Percentiles rank a stretch among this genome's conserved stretches.
These are phyloP conservation scores for Scaptomyza reducta DNA, from an alignment of 2,888 invertebrate species.

Conservation along the genomic window DNA sequence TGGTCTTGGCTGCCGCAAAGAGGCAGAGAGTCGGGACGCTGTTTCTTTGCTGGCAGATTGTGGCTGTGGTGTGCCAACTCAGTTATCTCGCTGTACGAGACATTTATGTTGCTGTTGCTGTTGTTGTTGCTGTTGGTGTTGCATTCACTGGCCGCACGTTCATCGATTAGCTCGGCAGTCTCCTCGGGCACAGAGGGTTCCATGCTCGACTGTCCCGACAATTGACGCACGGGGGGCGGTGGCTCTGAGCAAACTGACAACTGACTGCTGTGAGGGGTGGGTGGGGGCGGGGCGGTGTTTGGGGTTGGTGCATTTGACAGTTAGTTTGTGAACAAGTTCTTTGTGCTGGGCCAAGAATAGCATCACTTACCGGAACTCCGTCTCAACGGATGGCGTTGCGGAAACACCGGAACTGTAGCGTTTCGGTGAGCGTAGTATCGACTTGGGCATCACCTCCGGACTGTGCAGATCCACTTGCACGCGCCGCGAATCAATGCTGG, in stretches of 20 bases:
- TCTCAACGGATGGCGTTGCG: slow-evolving; percentile 84
- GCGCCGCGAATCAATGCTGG: slow-evolving; percentile 83
- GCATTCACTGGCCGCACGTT: slow-evolving; percentile 36
- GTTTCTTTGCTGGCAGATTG: slow-evolving; percentile 71
- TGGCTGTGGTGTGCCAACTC: slow-evolving; percentile 50
- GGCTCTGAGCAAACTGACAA: slow-evolving; percentile 84
- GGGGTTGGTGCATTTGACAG: not conserved
- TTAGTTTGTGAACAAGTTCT: slow-evolving; percentile 4
- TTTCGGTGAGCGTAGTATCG: slow-evolving; percentile 81
- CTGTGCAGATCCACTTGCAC: slow-evolving; percentile 84
- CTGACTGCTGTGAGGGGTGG: slow-evolving; percentile 67
- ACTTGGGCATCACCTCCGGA: slow-evolving; percentile 82
- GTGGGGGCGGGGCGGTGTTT: not conserved
- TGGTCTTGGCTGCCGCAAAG: slow-evolving; percentile 53
- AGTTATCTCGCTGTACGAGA: slow-evolving; percentile 49
- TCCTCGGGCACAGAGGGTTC: slow-evolving; percentile 84
- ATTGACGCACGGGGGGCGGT: slow-evolving; percentile 75
- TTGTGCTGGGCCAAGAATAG: slow-evolving; percentile 4
- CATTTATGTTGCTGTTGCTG: slow-evolving; percentile 17
- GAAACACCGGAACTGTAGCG: slow-evolving; percentile 82
- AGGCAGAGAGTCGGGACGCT: slow-evolving; percentile 80
- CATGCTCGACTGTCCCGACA: slow-evolving; percentile 84
- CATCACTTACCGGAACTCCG: slow-evolving; percentile 81
- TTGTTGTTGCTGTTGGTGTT: slow-evolving; percentile 13
- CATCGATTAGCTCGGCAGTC: slow-evolving; percentile 59